A percentile compares a stretch with the other conserved stretches of the same genome.
Conservation (phyloP, 2,113 vertebrate species). For the Urocitellus parryii region DNA sequence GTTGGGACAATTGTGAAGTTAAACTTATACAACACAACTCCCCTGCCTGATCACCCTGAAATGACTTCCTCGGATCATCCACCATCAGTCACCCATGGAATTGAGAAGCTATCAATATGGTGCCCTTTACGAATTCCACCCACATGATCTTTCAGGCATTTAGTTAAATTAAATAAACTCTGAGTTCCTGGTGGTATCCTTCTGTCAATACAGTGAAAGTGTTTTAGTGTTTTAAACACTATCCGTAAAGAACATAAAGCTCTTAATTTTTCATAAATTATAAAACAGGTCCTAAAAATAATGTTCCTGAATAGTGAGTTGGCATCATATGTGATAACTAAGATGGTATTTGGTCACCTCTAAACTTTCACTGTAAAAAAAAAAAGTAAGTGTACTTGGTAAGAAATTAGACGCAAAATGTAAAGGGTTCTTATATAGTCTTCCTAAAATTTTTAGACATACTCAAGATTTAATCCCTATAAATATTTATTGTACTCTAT, state of each 20-base stretch:
- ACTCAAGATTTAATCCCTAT: not conserved
- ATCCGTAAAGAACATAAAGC: not conserved
- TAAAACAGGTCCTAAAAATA: not conserved
- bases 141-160: not conserved
- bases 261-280: not conserved
- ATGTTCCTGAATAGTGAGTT: not conserved
- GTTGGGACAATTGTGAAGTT: not conserved
- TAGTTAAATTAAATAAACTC: not conserved
- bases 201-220: not conserved
- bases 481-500: not conserved
- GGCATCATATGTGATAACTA: not conserved
- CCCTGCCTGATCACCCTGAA: not conserved
- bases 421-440: not conserved
- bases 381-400: not conserved
- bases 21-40: not conserved
- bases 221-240: not conserved
- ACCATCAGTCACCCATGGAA: not conserved
- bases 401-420: not conserved
- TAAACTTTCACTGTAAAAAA: not conserved
- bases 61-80: not conserved
- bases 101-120: not conserved
- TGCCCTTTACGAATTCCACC: not conserved
- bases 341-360: not conserved
- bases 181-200: not conserved
- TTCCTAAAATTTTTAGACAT: not conserved